Evolutionary conservation across 2,113 vertebrate species (phyloP).

Genomic region (Actinemys pallida): DNA sequence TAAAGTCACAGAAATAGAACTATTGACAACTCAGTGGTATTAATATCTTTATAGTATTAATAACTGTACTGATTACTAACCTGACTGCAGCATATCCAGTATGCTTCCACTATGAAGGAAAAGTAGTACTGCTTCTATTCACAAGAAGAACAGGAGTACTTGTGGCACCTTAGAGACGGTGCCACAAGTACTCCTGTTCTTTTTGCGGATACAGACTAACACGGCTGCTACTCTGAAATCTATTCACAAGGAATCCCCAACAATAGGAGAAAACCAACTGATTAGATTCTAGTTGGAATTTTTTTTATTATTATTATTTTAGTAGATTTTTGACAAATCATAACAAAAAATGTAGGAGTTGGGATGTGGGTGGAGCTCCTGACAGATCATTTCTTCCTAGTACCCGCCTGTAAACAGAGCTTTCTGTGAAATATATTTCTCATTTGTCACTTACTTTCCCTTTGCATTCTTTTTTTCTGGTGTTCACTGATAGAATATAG

Average conservation of each 20-base stretch:
- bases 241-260: fast-evolving
- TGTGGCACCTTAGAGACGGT: no score
- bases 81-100: background rate
- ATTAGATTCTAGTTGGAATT: background rate
- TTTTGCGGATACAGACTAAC: no score
- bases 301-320: background rate
- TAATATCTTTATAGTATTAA: background rate
- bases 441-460: background rate
- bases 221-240: no score
- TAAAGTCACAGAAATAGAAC: background rate
- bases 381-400: background rate
- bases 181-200: no score
- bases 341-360: background rate
- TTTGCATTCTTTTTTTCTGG: background rate
- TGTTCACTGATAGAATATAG: background rate
- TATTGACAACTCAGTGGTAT: background rate
- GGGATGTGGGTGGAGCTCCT: background rate
- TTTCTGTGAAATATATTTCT: background rate
- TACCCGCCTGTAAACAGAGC: background rate
- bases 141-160: no score
- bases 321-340: background rate
- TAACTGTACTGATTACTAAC: background rate
- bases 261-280: background rate
- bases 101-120: fast-evolving
- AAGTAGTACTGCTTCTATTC: background rate